Percentiles rank a stretch among this genome's conserved stretches.
These are phyloP conservation scores for Pogonocichla stellata DNA, from an alignment of 2,113 vertebrate genomes.

Conservation along the genomic window DNA sequence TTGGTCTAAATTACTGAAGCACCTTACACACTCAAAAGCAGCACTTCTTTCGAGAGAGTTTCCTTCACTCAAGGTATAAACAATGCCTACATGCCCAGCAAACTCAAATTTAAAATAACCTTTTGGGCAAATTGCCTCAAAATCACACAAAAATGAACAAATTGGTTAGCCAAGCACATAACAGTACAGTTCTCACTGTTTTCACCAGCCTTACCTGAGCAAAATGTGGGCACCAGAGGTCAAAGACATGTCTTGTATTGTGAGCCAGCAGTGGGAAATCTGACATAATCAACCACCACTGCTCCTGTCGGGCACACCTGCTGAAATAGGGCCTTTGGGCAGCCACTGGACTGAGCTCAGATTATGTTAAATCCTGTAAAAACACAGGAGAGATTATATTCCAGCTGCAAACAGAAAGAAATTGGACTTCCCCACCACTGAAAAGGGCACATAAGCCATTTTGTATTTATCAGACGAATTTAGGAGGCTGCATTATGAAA, in stretches of 20 bases:
- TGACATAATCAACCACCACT: accelerated
- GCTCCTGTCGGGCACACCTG: accelerated
- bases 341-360: background rate
- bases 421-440: background rate
- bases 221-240: background rate
- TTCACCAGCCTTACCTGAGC: background rate
- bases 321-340: background rate
- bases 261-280: background rate
- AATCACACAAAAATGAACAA: background rate
- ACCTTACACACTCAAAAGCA: accelerated
- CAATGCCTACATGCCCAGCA: background rate
- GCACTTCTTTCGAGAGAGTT: background rate
- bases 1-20: background rate
- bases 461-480: background rate
- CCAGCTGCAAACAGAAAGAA: background rate
- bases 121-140: background rate
- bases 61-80: background rate
- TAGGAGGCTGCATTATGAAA: background rate
- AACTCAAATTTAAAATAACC: background rate
- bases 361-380: background rate
- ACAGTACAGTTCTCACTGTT: background rate
- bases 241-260: background rate
- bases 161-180: background rate
- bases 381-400: background rate
- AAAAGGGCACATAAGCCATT: background rate